These are phyloP conservation scores for Ectemnius lituratus DNA, from an alignment of 2,888 invertebrate genomes.

Conservation along the genomic window DNA sequence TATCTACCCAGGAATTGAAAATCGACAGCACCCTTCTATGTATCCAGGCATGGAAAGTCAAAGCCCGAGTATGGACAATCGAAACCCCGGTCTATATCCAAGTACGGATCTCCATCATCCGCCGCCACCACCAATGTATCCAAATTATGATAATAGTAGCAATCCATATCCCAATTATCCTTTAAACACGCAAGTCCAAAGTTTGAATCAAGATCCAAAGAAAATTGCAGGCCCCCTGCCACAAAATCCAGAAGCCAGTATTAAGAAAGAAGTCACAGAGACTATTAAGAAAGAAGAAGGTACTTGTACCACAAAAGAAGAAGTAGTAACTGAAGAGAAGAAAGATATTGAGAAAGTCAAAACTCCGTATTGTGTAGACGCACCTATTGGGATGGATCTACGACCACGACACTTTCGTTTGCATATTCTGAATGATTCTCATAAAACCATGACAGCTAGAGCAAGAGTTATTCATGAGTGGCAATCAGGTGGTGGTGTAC, in stretches of 20 bases:
- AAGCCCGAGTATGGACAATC: conserved; percentile 51
- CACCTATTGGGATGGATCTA: conserved; percentile 68
- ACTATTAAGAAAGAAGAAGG: conserved; percentile 60
- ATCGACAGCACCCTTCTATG: conserved; percentile 52
- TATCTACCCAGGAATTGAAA: conserved; percentile 59
- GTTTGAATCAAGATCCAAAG: conserved; percentile 60
- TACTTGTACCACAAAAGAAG: conserved; percentile 58
- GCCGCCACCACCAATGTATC: conserved; percentile 57
- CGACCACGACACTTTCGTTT: conserved; percentile 91
- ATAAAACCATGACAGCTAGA: conserved; percentile 93
- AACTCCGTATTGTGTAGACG: conserved; percentile 72
- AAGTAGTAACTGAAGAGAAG: conserved; percentile 61
- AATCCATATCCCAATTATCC: conserved; percentile 56
- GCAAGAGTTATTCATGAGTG: conserved; percentile 93
- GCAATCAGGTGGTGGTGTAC: conserved; percentile 92
- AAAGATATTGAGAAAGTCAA: conserved; percentile 66
- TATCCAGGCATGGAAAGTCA: conserved; percentile 45
- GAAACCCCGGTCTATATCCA: conserved; percentile 60
- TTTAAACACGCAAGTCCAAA: conserved; percentile 44
- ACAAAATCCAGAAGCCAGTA: conserved; percentile 55
- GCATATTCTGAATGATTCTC: conserved; percentile 94
- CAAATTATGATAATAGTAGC: conserved; percentile 54
- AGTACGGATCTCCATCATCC: conserved; percentile 59
- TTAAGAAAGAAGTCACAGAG: conserved; percentile 69
- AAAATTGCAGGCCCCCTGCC: conserved; percentile 58